phyloP scores from a whole-genome alignment of 2,888 invertebrate species.

The Isotomurus palustris region DNA sequence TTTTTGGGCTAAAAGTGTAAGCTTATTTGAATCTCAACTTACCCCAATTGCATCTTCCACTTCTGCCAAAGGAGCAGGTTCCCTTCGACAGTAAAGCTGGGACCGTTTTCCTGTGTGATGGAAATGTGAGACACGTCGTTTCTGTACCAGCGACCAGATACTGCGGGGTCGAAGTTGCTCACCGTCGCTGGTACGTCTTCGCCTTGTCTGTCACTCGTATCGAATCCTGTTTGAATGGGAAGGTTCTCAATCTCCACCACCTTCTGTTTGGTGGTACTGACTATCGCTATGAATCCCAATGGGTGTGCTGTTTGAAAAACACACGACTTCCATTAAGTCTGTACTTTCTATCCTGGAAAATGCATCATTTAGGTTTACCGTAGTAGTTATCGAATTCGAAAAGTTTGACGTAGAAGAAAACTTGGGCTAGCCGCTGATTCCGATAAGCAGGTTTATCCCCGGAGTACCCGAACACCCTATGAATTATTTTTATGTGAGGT shows the following conservation, averaged over 20 bases:
- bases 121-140: slow-evolving; percentile 1
- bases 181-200: background rate
- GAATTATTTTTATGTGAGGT: too few species aligned
- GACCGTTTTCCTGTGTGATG: background rate
- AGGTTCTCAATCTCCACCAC: too few species aligned
- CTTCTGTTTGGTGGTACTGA: too few species aligned
- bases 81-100: background rate
- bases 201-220: too few species aligned
- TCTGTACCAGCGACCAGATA: too few species aligned
- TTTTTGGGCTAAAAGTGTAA: too few species aligned
- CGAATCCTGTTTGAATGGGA: too few species aligned
- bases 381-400: slow-evolving; percentile 16
- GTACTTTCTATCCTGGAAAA: background rate
- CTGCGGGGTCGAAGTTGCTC: too few species aligned
- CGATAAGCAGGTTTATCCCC: slow-evolving; percentile 3
- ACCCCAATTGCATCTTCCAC: background rate
- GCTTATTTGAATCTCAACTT: too few species aligned
- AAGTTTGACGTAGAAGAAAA: slow-evolving; percentile 3
- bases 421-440: slow-evolving; percentile 4
- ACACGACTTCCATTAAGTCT: slow-evolving; percentile 14
- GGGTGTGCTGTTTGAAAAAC: slow-evolving; percentile 14
- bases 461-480: slow-evolving; percentile 4
- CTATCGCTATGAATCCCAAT: slow-evolving; percentile 22
- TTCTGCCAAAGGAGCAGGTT: background rate
- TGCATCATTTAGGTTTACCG: too few species aligned